Evolutionary conservation across 2,888 invertebrate species (phyloP), one percentile per base, ranked within the genome.

Genomic region (Ophion slaviceki): DNA sequence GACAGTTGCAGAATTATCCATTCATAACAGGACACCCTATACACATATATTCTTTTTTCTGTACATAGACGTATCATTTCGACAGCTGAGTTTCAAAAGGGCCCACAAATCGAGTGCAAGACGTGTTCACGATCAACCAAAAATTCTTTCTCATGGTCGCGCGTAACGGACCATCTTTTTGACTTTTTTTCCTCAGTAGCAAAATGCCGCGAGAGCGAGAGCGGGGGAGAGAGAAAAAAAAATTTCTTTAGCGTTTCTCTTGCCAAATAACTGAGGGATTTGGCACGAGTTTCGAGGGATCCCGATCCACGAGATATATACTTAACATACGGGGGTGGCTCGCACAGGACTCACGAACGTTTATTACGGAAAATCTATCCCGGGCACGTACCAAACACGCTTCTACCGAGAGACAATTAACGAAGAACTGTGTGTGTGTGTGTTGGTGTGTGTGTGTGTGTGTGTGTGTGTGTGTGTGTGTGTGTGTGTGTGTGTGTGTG

Each of bases 311-410:
- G 59, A 79, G 62, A 53, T 80, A 2, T 80, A 71, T 80, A 71
- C 53, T 71, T 80, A 59, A n/a, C 28, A 40, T 14, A 53, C 64
- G 71, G 76, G 67, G 86, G 80, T 78, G 70, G 77, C 40, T 79
- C 53, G 62, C 24, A 80, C 45, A 67, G 75, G 68, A 59, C 82
- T 75, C 86, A 84, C 86, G 85, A 86, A 86, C 82, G 68, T 74
- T 85, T 80, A 90, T 90, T 88, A 90, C 83, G 88, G 89, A 88
- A 91, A 91, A 91, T 89, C 89, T 87, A 88, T 91, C 88, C 89
- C 11, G 75, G 88, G 90, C 90, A 87, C 88, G 91, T 90, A 88
- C 88, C 88, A 87, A 84, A 80, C 89, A 89, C 90, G 87, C 88
- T 89, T 88, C 87, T 87, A 86, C 82, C 77, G 57, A 80, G 76